Evolutionary conservation across 1,140 invertebrate species (phyloP).

Genomic region (Atopsyche davidsoni): DNA sequence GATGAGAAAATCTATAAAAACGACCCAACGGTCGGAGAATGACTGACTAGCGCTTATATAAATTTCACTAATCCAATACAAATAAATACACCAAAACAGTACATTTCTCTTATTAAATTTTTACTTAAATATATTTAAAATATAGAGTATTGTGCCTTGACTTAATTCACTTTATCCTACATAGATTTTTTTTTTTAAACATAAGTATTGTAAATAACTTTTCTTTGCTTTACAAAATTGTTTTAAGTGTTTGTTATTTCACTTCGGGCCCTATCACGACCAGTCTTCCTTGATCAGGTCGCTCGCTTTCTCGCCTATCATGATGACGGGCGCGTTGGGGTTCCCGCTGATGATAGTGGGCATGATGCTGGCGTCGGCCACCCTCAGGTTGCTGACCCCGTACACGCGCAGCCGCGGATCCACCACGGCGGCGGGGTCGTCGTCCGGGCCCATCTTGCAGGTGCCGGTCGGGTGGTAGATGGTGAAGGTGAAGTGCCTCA

Average conservation of each 20-base stretch:
- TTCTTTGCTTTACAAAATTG: background rate
- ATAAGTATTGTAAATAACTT: no score
- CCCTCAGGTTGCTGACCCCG: slow-evolving; percentile 64
- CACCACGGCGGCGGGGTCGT: slow-evolving; percentile 72
- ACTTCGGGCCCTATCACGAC: slow-evolving; percentile 45
- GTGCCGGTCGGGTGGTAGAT: slow-evolving; percentile 83
- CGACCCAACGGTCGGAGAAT: no score
- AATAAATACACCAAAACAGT: no score
- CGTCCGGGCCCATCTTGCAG: slow-evolving; percentile 77
- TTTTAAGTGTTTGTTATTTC: slow-evolving; percentile 4
- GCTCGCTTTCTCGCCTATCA: slow-evolving; percentile 75
- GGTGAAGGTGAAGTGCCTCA: slow-evolving; percentile 76
- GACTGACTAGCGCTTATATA: no score
- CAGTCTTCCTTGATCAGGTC: slow-evolving; percentile 78
- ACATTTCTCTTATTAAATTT: no score
- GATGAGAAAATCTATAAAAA: no score
- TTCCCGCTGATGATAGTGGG: slow-evolving; percentile 75
- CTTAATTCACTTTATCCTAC: no score
- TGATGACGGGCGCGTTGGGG: slow-evolving; percentile 70
- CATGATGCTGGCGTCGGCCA: slow-evolving; percentile 75
- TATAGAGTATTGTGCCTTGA: no score
- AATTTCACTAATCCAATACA: no score
- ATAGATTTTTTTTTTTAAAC: no score
- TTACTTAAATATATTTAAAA: no score
- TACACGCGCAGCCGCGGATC: slow-evolving; percentile 70